These are phyloP conservation scores for Sebastes nivosus DNA, from an alignment of 2,797 vertebrate species.

Conservation along the genomic window DNA sequence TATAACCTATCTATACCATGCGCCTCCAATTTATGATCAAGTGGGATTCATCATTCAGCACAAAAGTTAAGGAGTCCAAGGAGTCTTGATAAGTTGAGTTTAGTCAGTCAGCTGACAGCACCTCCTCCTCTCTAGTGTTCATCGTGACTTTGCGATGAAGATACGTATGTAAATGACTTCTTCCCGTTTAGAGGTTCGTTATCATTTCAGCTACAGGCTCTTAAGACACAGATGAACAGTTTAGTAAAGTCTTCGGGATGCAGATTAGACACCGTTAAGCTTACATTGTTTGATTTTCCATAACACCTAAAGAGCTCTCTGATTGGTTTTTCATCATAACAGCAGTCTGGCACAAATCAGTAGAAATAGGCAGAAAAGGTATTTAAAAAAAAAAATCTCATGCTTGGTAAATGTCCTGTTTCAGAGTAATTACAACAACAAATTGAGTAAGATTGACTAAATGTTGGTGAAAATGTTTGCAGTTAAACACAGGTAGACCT, in stretches of 20 bases:
- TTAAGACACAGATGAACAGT: slow-evolving; percentile 10
- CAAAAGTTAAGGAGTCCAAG: too few species aligned
- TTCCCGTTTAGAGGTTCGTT: background rate
- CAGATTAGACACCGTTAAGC: slow-evolving; percentile 5
- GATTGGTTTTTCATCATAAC: background rate
- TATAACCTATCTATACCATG: too few species aligned
- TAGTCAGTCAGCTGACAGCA: background rate
- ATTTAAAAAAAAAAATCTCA: background rate
- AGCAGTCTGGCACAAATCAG: background rate
- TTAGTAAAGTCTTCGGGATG: background rate
- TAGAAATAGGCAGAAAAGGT: background rate
- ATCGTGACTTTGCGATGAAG: background rate
- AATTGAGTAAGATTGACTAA: background rate
- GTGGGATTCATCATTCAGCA: too few species aligned
- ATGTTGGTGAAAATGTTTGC: background rate
- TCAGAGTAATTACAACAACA: background rate
- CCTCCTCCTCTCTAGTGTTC: background rate
- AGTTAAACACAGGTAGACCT: background rate
- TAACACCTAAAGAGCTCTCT: background rate
- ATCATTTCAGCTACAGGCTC: background rate
- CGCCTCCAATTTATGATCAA: too few species aligned
- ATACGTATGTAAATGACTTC: background rate
- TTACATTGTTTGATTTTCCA: background rate
- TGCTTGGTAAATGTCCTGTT: background rate
- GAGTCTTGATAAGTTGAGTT: too few species aligned